phyloP scores from a whole-genome alignment of 2,888 invertebrate genomes.

The Agapostemon virescens region DNA sequence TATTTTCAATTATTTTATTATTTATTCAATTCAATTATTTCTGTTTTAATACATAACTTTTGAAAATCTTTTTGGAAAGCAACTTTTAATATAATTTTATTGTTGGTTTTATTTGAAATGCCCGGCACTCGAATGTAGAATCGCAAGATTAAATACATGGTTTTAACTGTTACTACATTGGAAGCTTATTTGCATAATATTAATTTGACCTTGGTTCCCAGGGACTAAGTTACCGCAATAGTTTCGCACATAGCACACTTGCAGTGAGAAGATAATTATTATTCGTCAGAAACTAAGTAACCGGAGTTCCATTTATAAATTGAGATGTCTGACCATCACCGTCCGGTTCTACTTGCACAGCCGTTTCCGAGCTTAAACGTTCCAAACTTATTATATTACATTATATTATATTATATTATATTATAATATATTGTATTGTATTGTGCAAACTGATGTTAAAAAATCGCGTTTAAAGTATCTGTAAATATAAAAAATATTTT shows the following conservation, averaged over 20 bases:
- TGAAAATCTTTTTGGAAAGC: not conserved
- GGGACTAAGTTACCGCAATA: not conserved
- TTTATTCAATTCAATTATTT: too few species aligned
- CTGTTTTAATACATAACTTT: too few species aligned
- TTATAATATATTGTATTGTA: too few species aligned
- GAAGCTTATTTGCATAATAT: not conserved
- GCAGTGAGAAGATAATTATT: not conserved
- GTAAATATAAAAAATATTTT: not conserved
- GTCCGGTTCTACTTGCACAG: not conserved
- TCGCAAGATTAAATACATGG: not conserved
- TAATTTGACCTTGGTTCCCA: too few species aligned
- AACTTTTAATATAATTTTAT: not conserved
- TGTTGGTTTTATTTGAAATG: not conserved
- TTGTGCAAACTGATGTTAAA: not conserved
- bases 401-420: too few species aligned
- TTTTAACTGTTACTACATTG: not conserved
- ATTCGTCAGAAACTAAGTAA: not conserved
- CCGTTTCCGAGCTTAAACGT: not conserved
- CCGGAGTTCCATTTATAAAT: not conserved
- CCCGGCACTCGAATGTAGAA: not conserved
- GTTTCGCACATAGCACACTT: not conserved
- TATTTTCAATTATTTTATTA: too few species aligned
- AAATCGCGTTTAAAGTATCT: not conserved
- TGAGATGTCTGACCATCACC: not conserved
- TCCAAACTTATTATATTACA: not conserved